Conservation (phyloP, 92 coral and sea anemone genomes). For the Actinernus sp. region DNA sequence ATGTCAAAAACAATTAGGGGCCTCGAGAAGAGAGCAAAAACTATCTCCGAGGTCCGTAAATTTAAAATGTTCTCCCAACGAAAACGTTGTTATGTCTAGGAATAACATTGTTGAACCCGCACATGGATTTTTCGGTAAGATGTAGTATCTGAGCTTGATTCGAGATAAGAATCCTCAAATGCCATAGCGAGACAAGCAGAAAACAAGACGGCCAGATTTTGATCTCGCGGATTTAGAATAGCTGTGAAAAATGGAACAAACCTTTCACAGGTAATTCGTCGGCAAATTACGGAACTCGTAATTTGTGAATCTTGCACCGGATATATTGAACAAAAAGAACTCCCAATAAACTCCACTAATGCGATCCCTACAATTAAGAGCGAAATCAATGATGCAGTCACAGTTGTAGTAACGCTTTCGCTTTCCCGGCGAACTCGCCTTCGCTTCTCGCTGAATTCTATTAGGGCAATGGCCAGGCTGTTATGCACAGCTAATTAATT, state of each 20-base stretch:
- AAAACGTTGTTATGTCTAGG: slow-evolving; percentile 12
- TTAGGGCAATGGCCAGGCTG: not conserved
- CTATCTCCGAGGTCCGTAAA: slow-evolving; percentile 29
- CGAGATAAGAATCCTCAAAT: too few species aligned
- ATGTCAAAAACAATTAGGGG: slow-evolving; percentile 82
- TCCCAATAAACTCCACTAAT: not conserved
- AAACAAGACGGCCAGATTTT: slow-evolving; percentile 12
- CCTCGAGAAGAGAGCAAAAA: slow-evolving; percentile 47
- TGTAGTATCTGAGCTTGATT: too few species aligned
- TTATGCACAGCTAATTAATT: slow-evolving; percentile 3
- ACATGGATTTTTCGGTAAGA: slow-evolving; percentile 10
- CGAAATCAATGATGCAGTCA: too few species aligned
- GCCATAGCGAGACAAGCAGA: slow-evolving; percentile 8
- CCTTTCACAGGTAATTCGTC: too few species aligned
- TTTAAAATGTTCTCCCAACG: slow-evolving; percentile 14
- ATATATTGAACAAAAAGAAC: not conserved
- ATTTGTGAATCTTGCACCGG: not conserved
- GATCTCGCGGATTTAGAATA: slow-evolving; percentile 36
- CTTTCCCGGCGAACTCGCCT: too few species aligned
- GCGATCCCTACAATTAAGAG: too few species aligned
- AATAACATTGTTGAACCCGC: not conserved
- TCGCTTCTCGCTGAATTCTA: slow-evolving; percentile 1
- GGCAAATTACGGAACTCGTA: not conserved
- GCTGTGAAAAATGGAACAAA: slow-evolving; percentile 29
- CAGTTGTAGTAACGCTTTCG: too few species aligned